Evolutionary conservation across 2,888 invertebrate species (phyloP).

Genomic region (Odontomyia ornata): DNA sequence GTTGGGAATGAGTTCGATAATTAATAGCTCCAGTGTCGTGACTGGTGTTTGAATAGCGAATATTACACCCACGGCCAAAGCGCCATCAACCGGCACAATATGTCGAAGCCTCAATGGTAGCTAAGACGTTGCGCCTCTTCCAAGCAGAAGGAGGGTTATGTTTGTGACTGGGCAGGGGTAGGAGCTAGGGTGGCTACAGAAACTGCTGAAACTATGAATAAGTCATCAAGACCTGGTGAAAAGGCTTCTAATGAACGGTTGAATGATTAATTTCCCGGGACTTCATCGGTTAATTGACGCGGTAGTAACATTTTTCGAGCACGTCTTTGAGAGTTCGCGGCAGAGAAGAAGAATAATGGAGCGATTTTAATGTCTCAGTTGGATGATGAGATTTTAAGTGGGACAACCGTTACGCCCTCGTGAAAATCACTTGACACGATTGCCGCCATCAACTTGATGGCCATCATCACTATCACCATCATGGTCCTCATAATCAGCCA

Average conservation of each 20-base stretch:
- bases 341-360: neutral
- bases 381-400: conserved; percentile 3
- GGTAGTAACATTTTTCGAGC: conserved; percentile 19
- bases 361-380: neutral
- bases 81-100: conserved; percentile 12
- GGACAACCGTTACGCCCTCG: neutral
- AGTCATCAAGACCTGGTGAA: conserved; percentile 32
- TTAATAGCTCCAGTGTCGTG: conserved; percentile 38
- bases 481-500: conserved; percentile 18
- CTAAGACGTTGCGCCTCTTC: neutral
- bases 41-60: conserved; percentile 15
- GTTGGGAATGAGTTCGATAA: conserved; percentile 37
- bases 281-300: conserved; percentile 40
- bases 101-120: neutral
- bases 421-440: conserved; percentile 20
- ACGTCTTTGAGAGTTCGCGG: neutral
- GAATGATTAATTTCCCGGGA: conserved; percentile 39
- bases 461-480: conserved; percentile 15
- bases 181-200: neutral
- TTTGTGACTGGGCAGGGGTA: neutral
- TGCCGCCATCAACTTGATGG: neutral
- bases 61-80: neutral
- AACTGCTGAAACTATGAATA: conserved; percentile 17
- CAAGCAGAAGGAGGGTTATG: neutral
- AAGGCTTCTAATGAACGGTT: conserved; percentile 40